Evolutionary conservation across 64 coral and sea anemone genomes (phyloP), one percentile per base, ranked within the genome.

Genomic region (Montipora sp.): DNA sequence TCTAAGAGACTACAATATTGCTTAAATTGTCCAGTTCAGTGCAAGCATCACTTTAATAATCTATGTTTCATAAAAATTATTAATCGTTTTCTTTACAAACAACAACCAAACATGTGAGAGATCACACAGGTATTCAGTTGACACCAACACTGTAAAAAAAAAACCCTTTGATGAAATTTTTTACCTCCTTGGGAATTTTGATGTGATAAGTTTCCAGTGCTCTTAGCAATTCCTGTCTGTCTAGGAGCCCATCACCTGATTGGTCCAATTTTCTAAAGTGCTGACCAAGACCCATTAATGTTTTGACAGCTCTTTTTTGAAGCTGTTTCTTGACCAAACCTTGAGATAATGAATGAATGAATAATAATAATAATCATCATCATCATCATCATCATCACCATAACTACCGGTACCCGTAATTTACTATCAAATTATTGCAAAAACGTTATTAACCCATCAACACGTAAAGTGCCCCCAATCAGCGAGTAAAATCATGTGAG

Each of bases 221-320:
- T 8, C 19, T 80, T 18, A 72, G 77, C 2, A 99, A 67, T 76
- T 99, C 98, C 13, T 86, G 71, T 49, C 69, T 88, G 53, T 99
- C 98, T 67, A 99, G 75, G 19, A 86, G 78, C 14, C 98, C 98
- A 91, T 99, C 94, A 21, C 92, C 89, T 63, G 94, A 94, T 47
- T 77, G 88, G 23, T 99, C 98, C 45, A 95, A 74, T 47, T 90
- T 89, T 44, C 92, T 89, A 59, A 99, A 99, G 63, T 99, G 92
- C 81, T 88, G 90, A 49, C 98, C 98, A 23, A 99, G 88, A 83
- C 94, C 98, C 94, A 94, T 99, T 83, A 99, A 51, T 1, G 98
- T 96, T 73, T 94, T 99, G 0, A 94, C 91, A 27, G 94, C 98
- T 77, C 98, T 90, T 18, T 75, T 91, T 11, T 89, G 87, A 12